Conservation (phyloP, 2,113 vertebrate genomes). For the Chlorodrepanis virens region DNA sequence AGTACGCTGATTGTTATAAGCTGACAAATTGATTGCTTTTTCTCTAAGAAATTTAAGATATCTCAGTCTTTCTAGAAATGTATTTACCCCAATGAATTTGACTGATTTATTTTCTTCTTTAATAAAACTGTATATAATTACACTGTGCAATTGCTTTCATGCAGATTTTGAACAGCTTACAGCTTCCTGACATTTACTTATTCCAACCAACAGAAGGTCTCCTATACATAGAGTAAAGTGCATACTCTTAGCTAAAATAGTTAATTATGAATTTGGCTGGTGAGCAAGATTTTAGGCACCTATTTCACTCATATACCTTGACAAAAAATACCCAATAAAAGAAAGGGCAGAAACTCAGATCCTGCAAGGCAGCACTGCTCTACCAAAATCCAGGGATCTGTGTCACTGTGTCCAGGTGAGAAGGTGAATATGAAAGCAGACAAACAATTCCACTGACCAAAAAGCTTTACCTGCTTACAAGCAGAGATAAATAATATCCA, state of each 20-base stretch:
- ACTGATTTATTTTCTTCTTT: neutral
- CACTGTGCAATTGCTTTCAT: neutral
- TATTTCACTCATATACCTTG: neutral
- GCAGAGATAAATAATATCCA: neutral
- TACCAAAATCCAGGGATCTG: neutral
- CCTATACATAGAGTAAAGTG: neutral
- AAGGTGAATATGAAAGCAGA: neutral
- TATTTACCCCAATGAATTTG: neutral
- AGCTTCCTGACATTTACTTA: neutral
- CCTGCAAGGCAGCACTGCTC: neutral
- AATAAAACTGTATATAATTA: neutral
- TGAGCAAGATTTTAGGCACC: neutral
- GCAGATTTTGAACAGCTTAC: neutral
- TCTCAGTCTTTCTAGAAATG: neutral
- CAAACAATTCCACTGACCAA: neutral
- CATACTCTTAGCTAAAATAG: neutral
- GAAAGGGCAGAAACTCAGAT: neutral
- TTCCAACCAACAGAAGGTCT: neutral
- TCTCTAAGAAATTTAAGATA: neutral
- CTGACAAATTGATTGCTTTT: neutral
- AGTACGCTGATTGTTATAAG: neutral
- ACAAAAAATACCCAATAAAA: neutral
- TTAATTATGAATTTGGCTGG: neutral
- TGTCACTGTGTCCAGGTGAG: accelerated
- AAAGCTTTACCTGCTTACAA: neutral